Evolutionary conservation across 2,797 vertebrate genomes (phyloP), one percentile per base, ranked within the genome.

Genomic region (Ispidina picta): DNA sequence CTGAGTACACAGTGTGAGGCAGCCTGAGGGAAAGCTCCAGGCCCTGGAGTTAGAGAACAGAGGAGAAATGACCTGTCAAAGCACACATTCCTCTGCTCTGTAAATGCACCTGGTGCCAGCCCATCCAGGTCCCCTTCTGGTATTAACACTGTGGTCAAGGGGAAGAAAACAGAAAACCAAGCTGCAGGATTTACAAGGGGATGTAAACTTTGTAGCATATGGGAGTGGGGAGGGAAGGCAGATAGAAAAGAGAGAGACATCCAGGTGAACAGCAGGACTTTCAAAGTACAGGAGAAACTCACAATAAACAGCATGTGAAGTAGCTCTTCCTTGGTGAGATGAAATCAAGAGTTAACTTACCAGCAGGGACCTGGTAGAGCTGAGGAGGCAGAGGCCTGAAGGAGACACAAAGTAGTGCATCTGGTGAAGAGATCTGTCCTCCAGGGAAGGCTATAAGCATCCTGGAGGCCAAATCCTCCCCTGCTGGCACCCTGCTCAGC

Each of bases 341-440:
- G 54, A 39, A 87, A 70, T 26, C 0, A 5, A 48, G 52, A 80
- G 51, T 58, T 73, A 52, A 91, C 98, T 97, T 96, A 99, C 98
- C 98, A 93, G 98, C 97, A 77, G 97, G 95, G 69, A 99, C 97
- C 86, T 98, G 98, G 92, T 98, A 97, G 75, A 99, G 91, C 74
- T 98, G 97, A 76, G 98, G 88, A 5, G 98, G 98, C 60, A 99
- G 97, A 7, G 96, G 95, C 90, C 94, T 98, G 97, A 99, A 99
- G 96, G 98, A 99, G 11, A 88, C 78, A 69, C 99, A 98, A 86
- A 93, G 96, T 49, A 99, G 95, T 0, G 97, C 97, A 3, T 98
- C 97, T 55, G 97, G 97, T 3, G 98, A 98, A 0, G 98, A 98
- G 83, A 98, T 97, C 15, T 96, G 95, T 70, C 97, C 97, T 64